Conservation (phyloP, 1,140 invertebrate species). For the Centruroides sculpturatus region DNA sequence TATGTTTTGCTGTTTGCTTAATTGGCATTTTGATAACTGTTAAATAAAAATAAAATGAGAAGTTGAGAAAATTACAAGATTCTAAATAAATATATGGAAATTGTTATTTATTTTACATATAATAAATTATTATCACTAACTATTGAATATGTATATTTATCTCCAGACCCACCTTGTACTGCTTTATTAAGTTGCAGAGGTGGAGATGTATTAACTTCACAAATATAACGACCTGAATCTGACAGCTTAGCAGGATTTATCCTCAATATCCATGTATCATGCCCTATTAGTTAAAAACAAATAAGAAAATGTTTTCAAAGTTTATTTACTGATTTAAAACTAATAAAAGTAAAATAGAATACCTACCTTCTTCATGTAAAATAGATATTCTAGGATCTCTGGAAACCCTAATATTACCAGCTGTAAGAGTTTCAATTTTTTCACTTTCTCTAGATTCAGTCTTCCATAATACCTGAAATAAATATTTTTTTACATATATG, state of each 20-base stretch:
- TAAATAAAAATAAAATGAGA: not conserved
- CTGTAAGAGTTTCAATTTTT: conserved; percentile 38
- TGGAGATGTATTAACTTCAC: conserved; percentile 62
- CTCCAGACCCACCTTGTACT: not conserved
- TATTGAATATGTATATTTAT: no score
- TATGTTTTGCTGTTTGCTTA: not conserved
- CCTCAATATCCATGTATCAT: conserved; percentile 63
- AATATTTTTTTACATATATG: no score
- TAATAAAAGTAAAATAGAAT: not conserved
- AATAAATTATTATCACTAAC: no score
- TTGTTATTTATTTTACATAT: no score
- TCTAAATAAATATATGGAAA: no score
- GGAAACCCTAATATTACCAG: conserved; percentile 51
- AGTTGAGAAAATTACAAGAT: no score
- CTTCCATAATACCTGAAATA: no score
- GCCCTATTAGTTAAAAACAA: conserved; percentile 30
- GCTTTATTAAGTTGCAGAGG: conserved; percentile 32
- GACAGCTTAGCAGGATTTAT: conserved; percentile 46
- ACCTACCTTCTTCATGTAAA: conserved; percentile 50
- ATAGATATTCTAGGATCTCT: conserved; percentile 50
- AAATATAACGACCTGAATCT: conserved; percentile 61
- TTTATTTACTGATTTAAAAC: no score
- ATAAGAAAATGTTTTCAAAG: no score
- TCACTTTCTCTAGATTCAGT: no score
- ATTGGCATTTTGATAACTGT: not conserved